Base-by-base conservation (phyloP, 2,888 invertebrate species). In the Petrolisthes cinctipes region DNA sequence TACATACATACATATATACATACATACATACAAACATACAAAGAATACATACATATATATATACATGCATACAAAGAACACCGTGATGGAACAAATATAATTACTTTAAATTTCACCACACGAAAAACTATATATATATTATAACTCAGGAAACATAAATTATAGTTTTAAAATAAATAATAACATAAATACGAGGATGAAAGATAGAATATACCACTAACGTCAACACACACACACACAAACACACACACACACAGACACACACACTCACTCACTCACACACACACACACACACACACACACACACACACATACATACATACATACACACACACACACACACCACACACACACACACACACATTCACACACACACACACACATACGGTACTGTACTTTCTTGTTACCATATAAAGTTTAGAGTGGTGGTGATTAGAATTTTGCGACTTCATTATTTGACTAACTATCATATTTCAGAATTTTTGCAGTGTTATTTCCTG, bases 261-360 rank as follows among this genome's bases (percentile, higher is more conserved):
- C 56, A 20, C 79, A 54, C 56, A 20, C 54, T 11, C 56, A 20
- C 79, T 20, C 79, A 57, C 56, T n/a, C 56, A 57, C 79, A 57
- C 79, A 57, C 79, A 57, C 79, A 57, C 57, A 57, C 79, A 56
- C 79, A 56, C 79, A 56, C 79, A 56, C 79, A 56, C 79, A 56
- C 79, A 56, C 79, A n/a, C 79, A 3, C 20, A n/a, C 17, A 14
- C 54, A 17, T 5, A 37, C 4, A 6, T 23, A 5, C 11, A 23
- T 37, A 76, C 7, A 23, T 37, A 23, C n/a, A 5, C 73, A 14
- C n/a, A 5, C n/a, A 7, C 11, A 6, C 20, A 5, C 73, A 73
- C 6, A 5, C 6, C 73, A 5, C 20, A 73, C 17, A 73, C 73
- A 73, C 7, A n/a, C n/a, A 11, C 73, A 73, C 7, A n/a, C 73